Evolutionary conservation across 2,113 vertebrate species (phyloP).

Genomic region (Gasterosteus nipponicus): DNA sequence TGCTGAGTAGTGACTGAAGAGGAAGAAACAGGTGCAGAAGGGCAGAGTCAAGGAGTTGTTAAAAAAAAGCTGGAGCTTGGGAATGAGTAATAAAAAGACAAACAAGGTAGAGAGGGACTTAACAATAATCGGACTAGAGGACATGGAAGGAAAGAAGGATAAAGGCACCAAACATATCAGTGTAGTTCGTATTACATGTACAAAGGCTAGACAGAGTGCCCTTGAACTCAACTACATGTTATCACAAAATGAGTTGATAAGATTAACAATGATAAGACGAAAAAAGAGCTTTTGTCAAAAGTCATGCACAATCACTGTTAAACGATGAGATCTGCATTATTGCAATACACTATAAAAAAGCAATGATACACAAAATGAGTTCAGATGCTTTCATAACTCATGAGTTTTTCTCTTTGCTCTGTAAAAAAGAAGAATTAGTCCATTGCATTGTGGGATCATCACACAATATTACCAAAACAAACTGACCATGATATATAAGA

Average conservation of each 20-base stretch:
- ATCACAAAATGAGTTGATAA: not conserved
- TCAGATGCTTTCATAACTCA: not conserved
- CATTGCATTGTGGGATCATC: not conserved
- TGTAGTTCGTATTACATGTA: not conserved
- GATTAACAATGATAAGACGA: not conserved
- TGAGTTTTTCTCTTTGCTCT: not conserved
- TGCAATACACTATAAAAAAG: not conserved
- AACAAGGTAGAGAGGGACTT: not conserved
- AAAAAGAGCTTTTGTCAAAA: not conserved
- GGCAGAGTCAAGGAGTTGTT: slow-evolving; percentile 17
- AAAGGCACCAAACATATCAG: not conserved
- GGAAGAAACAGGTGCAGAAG: slow-evolving; percentile 23
- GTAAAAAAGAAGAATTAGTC: not conserved
- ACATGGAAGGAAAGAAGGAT: not conserved
- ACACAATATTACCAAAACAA: not conserved
- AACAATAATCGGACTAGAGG: slow-evolving; percentile 7
- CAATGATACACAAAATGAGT: not conserved
- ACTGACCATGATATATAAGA: not conserved
- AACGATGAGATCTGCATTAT: not conserved
- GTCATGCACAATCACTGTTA: not conserved
- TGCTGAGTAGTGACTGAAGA: slow-evolving; percentile 93
- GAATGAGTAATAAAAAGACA: not conserved
- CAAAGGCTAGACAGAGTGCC: not conserved
- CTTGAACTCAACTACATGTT: not conserved
- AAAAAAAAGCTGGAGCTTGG: slow-evolving; percentile 15